Evolutionary conservation across 2,797 vertebrate genomes (phyloP).

Genomic region (Lagodon rhomboides): DNA sequence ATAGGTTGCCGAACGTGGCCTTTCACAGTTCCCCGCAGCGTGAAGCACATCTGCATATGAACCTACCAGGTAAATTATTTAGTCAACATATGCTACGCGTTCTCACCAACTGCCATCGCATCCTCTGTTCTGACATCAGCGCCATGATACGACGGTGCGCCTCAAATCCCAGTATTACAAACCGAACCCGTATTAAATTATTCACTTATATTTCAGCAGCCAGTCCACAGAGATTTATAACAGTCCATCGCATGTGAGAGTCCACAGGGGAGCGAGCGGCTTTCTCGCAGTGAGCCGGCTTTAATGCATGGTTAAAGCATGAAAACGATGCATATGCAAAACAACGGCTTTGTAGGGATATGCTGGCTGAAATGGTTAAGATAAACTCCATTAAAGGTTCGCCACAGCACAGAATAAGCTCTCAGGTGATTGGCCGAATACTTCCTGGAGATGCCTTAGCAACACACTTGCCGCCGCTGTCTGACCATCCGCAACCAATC

Average conservation of each 20-base stretch:
- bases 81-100: constrained; percentile 43
- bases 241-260: constrained; percentile 44
- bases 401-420: background rate
- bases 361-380: background rate
- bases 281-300: constrained; percentile 10
- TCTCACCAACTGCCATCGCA: constrained; percentile 26
- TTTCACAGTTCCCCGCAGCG: constrained; percentile 2
- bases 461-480: constrained; percentile 46
- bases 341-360: constrained; percentile 23
- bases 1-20: background rate
- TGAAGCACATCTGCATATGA: constrained; percentile 33
- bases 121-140: constrained; percentile 48
- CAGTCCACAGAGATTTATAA: constrained; percentile 24
- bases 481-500: constrained; percentile 58
- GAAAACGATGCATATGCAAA: constrained; percentile 18
- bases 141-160: constrained; percentile 12
- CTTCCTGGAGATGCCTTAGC: constrained; percentile 59
- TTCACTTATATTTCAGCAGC: constrained; percentile 59
- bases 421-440: constrained; percentile 50
- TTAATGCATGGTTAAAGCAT: constrained; percentile 38
- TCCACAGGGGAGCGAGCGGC: constrained; percentile 32
- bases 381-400: constrained; percentile 40
- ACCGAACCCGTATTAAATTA: constrained; percentile 61
- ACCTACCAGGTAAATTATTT: constrained; percentile 53
- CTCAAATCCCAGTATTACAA: constrained; percentile 37